Percentiles rank a stretch among this genome's conserved stretches.
Conservation (phyloP, 2,113 vertebrate species). For the Otis tarda region DNA sequence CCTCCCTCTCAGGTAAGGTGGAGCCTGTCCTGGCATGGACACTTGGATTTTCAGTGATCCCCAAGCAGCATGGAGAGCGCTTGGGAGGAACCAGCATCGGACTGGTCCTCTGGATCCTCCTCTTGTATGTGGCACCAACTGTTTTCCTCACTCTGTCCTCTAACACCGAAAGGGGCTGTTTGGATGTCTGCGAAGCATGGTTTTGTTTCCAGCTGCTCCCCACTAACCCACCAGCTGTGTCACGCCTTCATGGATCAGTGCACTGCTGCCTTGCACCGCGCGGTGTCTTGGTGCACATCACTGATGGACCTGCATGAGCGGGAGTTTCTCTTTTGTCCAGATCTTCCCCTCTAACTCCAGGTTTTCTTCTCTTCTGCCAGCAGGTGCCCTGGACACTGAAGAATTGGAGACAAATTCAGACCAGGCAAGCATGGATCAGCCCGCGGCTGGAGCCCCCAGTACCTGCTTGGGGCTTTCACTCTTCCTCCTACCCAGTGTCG, state of each 20-base stretch:
- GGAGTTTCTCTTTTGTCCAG: not conserved
- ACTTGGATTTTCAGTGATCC: not conserved
- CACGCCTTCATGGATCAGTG: not conserved
- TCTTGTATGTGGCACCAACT: not conserved
- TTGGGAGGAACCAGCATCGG: conserved; percentile 3
- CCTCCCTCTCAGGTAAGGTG: conserved; percentile 71
- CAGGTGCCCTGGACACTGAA: not conserved
- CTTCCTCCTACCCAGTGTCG: not conserved
- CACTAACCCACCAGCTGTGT: not conserved
- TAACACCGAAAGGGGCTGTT: not conserved
- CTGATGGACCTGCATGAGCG: not conserved
- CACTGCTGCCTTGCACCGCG: not conserved
- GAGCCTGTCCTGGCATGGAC: conserved; percentile 4
- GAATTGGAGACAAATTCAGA: not conserved
- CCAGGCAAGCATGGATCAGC: not conserved
- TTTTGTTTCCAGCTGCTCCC: not conserved
- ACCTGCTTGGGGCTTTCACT: not conserved
- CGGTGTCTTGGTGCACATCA: rapidly evolving
- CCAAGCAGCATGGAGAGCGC: conserved; percentile 29
- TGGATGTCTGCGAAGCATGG: not conserved
- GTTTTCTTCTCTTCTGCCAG: not conserved
- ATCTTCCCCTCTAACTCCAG: not conserved
- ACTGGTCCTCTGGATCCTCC: conserved; percentile 49
- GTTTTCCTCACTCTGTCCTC: not conserved
- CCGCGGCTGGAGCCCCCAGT: not conserved